Conservation (phyloP, 2,113 vertebrate genomes). For the Thunnus thynnus region DNA sequence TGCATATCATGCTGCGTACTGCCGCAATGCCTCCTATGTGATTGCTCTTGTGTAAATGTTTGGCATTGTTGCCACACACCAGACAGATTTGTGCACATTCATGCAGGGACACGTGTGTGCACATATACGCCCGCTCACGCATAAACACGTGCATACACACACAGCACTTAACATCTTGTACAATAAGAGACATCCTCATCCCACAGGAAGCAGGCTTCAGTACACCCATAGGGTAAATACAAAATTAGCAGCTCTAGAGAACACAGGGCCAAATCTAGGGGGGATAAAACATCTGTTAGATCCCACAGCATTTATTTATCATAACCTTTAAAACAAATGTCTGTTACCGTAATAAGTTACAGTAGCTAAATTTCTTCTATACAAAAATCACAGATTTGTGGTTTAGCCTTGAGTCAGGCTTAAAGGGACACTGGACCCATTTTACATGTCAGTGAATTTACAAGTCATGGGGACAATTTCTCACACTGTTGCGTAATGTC, state of each 20-base stretch:
- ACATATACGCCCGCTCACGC: constrained; percentile 24
- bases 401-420: neutral
- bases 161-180: constrained; percentile 45
- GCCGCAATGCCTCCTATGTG: constrained; percentile 39
- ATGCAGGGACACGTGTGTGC: constrained; percentile 15
- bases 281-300: constrained; percentile 72
- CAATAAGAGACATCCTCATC: constrained; percentile 58
- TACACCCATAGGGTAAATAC: constrained; percentile 73
- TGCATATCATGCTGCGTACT: constrained; percentile 18
- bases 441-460: neutral
- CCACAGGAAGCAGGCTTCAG: constrained; percentile 70
- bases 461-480: too few species aligned
- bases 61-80: constrained; percentile 23
- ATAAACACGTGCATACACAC: neutral
- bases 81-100: constrained; percentile 5
- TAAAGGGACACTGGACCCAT: neutral
- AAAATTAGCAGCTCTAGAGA: constrained; percentile 70
- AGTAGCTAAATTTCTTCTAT: neutral
- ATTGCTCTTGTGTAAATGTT: constrained; percentile 51
- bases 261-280: constrained; percentile 49
- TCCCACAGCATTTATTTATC: constrained; percentile 42
- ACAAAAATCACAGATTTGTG: neutral
- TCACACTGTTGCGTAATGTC: neutral
- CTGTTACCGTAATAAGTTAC: constrained; percentile 1
- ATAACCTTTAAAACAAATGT: constrained; percentile 40